Conservation (phyloP, 2,797 vertebrate genomes). For the Gouania willdenowi region DNA sequence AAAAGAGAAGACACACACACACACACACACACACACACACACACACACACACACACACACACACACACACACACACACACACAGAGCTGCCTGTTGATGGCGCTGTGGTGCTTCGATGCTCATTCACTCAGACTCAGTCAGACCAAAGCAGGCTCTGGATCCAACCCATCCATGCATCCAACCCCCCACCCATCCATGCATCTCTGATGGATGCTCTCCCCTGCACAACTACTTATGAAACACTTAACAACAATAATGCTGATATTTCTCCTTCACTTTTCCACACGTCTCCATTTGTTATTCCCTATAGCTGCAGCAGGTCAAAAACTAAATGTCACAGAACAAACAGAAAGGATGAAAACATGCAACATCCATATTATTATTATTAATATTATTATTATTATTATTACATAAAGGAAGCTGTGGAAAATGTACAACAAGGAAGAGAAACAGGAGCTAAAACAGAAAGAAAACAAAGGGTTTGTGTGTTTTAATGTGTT, state of each 20-base stretch:
- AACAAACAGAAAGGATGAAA: slow-evolving; percentile 33
- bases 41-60: too few relatives aligned
- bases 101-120: slow-evolving; percentile 56
- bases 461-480: too few relatives aligned
- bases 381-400: too few relatives aligned
- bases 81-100: slow-evolving; percentile 49
- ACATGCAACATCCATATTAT: slow-evolving; percentile 27
- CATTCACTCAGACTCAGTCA: slow-evolving; percentile 31
- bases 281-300: slow-evolving; percentile 24
- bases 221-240: slow-evolving; percentile 62
- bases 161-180: slow-evolving; percentile 16
- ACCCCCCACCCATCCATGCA: slow-evolving; percentile 28
- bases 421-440: too few relatives aligned
- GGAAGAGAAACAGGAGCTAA: too few relatives aligned
- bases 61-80: too few relatives aligned
- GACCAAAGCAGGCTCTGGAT: slow-evolving; percentile 22
- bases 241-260: slow-evolving; percentile 61
- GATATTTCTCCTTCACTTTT: slow-evolving; percentile 48
- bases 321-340: slow-evolving; percentile 34
- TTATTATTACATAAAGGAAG: too few relatives aligned
- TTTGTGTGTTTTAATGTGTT: too few relatives aligned
- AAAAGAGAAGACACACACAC: slow-evolving; percentile 45
- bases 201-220: slow-evolving; percentile 49
- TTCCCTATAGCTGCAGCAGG: slow-evolving; percentile 30
- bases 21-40: too few relatives aligned